Conservation (phyloP, 2,113 vertebrate genomes). For the Tachycineta bicolor region DNA sequence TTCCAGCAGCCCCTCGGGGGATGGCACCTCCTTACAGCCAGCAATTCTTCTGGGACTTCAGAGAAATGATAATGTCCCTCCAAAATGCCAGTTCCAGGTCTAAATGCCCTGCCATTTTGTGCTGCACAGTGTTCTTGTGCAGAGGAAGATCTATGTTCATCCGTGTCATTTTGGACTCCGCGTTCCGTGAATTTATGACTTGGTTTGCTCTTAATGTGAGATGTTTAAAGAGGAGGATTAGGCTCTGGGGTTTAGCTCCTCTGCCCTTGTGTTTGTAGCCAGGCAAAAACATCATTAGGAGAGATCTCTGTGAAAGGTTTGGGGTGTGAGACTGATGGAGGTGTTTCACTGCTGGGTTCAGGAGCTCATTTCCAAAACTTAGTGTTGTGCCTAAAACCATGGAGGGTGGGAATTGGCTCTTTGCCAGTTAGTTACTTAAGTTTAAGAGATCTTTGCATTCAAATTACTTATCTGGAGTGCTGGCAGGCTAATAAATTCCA, state of each 20-base stretch:
- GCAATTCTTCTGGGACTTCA: accelerated
- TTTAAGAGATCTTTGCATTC: conserved; percentile 66
- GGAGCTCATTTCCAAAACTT: conserved; percentile 1
- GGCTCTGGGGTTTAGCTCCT: neutral
- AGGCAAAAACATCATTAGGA: neutral
- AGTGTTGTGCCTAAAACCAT: neutral
- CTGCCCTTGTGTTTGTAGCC: neutral
- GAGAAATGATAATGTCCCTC: accelerated
- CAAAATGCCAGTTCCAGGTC: neutral
- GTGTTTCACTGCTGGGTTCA: neutral
- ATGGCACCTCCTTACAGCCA: neutral
- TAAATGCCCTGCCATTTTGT: neutral
- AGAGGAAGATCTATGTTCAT: neutral
- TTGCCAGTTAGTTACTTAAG: conserved; percentile 75
- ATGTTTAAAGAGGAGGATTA: neutral
- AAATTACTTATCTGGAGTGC: conserved; percentile 67
- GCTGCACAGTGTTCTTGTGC: accelerated
- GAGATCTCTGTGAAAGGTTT: neutral
- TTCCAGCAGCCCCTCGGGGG: neutral
- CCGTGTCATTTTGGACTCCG: accelerated
- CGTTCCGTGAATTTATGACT: neutral
- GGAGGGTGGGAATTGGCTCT: conserved; percentile 41
- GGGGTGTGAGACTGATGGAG: neutral
- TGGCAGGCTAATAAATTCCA: conserved; percentile 71
- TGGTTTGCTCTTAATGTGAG: neutral